Evolutionary conservation across 1,140 invertebrate species (phyloP), one percentile per base, ranked within the genome.

Genomic region (Neodiprion virginianus): DNA sequence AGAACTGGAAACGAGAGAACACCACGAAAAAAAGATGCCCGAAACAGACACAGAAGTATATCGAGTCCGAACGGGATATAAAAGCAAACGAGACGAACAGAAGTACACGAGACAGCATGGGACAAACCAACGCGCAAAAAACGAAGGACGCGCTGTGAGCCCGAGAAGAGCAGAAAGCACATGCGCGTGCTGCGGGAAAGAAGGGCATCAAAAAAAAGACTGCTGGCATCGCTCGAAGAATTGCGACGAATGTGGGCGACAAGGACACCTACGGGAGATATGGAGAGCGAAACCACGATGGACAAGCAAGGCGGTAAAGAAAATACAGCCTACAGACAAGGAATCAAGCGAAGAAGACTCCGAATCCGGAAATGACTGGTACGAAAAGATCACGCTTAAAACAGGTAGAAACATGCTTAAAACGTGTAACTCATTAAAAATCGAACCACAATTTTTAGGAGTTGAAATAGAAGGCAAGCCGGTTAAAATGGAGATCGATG

Each of bases 361-460:
- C 11, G 68, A 23, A 69, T 28, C 68, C 11, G 68, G n/a, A 69
- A 69, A 14, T 48, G 68, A 69, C 10, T 69, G 68, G 68, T 69
- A 69, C 68, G 68, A 69, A 21, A 69, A 69, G 14, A 69, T 23
- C 0, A 11, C 68, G 12, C 7, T 69, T 8, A 23, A 21, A 69
- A 69, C 49, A 69, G 23, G n/a, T 69, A n/a, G 68, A 17, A 17
- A 17, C 21, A 69, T 50, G 21, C 0, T 23, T 3, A 69, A 69
- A 69, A 11, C 68, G 68, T 69, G 68, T 23, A 69, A 69, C 7
- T 23, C 7, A 12, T 21, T 69, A 1, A 69, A 11, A 69, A 69
- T 69, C 10, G 68, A 69, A 69, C 68, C 68, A 48, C 68, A 69
- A 69, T 69, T 69, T 69, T 69, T 69, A 69, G 68, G 68, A 69